A percentile compares a stretch with the other conserved stretches of the same genome.
Conservation (phyloP, 2,113 vertebrate species). For the Phaetusa simplex region DNA sequence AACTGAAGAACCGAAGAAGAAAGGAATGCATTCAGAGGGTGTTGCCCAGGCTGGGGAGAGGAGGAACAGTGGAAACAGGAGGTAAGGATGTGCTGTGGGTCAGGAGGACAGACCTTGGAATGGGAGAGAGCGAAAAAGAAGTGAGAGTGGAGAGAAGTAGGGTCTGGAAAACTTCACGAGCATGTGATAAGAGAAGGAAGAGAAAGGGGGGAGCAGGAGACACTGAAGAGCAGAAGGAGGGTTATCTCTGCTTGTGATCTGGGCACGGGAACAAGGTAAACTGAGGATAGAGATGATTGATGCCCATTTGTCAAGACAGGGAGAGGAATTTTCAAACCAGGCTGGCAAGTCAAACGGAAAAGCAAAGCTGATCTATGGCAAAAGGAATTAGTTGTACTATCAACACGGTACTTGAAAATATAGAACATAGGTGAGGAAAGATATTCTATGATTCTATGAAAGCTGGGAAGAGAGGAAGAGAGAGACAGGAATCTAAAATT, state of each 20-base stretch:
- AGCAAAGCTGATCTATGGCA: not conserved
- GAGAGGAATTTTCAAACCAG: not conserved
- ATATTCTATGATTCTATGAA: not conserved
- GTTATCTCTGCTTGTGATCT: not conserved
- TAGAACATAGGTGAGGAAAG: not conserved
- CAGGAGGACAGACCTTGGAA: not conserved
- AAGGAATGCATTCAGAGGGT: not conserved
- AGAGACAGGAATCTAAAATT: not conserved
- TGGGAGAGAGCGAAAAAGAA: not conserved
- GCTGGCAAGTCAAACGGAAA: not conserved
- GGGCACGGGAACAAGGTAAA: not conserved
- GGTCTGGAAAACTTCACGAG: not conserved
- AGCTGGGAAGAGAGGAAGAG: not conserved
- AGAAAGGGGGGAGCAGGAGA: not conserved
- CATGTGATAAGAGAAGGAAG: not conserved
- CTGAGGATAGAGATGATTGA: not conserved
- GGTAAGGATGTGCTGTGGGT: not conserved
- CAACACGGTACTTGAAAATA: not conserved
- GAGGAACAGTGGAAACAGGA: not conserved
- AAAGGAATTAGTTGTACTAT: not conserved
- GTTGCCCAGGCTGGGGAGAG: not conserved
- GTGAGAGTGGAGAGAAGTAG: not conserved
- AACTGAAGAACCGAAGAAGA: not conserved
- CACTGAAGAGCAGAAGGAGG: not conserved
- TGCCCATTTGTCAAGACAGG: not conserved